These are phyloP conservation scores for Adela reaumurella DNA, from an alignment of 2,888 invertebrate species.

Conservation along the genomic window DNA sequence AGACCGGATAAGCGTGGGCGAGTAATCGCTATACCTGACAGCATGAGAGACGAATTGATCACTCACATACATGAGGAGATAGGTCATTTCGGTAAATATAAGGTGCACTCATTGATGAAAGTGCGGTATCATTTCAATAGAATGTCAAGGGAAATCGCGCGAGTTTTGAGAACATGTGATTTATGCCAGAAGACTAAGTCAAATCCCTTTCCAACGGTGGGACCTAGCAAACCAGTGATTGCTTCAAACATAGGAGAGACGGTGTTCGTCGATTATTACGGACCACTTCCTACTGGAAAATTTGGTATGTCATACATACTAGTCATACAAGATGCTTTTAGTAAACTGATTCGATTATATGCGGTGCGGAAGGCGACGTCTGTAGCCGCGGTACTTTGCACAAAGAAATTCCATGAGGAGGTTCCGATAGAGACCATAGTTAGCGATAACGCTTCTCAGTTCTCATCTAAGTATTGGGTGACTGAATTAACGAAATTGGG, in stretches of 20 bases:
- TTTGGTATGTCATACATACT: background rate
- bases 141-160: constrained; percentile 1
- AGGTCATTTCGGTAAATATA: constrained; percentile 6
- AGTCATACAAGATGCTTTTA: background rate
- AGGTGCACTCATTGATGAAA: too few species aligned
- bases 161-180: constrained; percentile 5
- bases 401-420: background rate
- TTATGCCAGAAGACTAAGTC: constrained; percentile 6
- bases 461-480: too few species aligned
- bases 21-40: background rate
- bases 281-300: background rate
- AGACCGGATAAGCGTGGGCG: too few species aligned
- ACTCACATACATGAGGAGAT: constrained; percentile 1
- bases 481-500: too few species aligned
- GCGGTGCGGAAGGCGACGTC: background rate
- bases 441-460: too few species aligned
- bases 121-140: too few species aligned
- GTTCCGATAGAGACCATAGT: too few species aligned
- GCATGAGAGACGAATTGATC: too few species aligned
- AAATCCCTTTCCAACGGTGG: constrained; percentile 3
- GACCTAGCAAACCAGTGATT: background rate
- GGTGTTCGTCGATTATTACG: background rate
- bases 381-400: background rate
- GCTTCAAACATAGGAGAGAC: background rate
- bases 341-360: background rate